Evolutionary conservation across 1,140 invertebrate species (phyloP).

Genomic region (Formica exsecta): DNA sequence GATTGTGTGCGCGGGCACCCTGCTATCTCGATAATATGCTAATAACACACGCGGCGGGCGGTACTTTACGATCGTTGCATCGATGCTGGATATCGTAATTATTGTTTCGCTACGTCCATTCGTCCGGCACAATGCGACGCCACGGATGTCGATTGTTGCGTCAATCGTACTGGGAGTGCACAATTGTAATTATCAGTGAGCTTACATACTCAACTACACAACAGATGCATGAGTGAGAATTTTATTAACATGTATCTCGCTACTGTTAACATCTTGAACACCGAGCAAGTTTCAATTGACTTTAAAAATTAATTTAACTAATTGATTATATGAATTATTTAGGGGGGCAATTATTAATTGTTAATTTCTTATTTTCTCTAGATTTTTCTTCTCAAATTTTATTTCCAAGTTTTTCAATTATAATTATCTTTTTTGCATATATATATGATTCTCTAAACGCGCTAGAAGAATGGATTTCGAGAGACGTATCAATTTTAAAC

Average conservation of each 20-base stretch:
- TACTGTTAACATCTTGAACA: background rate
- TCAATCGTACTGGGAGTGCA: conserved; percentile 35
- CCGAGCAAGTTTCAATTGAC: background rate
- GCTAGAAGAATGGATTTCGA: too few species aligned
- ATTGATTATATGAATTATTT: background rate
- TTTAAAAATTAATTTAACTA: background rate
- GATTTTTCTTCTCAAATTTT: background rate
- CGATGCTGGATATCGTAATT: conserved; percentile 60
- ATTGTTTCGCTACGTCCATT: conserved; percentile 48
- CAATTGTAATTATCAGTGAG: conserved; percentile 23
- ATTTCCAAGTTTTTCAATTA: background rate
- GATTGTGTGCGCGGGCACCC: background rate
- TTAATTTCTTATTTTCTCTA: background rate
- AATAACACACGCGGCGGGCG: conserved; percentile 66
- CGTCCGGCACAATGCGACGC: conserved; percentile 2
- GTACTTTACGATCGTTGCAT: conserved; percentile 69
- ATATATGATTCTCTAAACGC: background rate
- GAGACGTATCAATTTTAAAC: background rate
- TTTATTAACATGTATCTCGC: conserved; percentile 30
- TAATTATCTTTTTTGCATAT: background rate
- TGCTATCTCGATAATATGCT: conserved; percentile 65
- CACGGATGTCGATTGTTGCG: conserved; percentile 47
- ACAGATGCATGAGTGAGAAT: background rate
- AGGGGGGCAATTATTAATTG: background rate
- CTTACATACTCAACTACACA: conserved; percentile 17